Percentiles rank a stretch among this genome's conserved stretches.
phyloP scores from a whole-genome alignment of 2,888 invertebrate species.

The Ophion ellenae region DNA sequence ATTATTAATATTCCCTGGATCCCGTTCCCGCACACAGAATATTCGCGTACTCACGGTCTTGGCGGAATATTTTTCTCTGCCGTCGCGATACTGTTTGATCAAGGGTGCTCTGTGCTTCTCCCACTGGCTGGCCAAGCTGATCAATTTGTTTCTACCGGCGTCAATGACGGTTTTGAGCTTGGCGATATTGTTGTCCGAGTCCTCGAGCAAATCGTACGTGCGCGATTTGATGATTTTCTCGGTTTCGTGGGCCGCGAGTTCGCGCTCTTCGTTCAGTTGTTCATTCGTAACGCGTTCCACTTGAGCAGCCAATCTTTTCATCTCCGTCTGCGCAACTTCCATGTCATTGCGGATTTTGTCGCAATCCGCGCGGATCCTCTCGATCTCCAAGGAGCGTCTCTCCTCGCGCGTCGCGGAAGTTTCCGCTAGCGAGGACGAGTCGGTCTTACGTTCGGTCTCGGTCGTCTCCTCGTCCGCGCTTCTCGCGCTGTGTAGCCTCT shows the following conservation, averaged over 20 bases:
- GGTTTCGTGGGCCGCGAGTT: slow-evolving; percentile 82
- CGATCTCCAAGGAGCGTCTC: slow-evolving; percentile 78
- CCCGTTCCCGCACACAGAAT: not conserved
- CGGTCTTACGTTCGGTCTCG: not conserved
- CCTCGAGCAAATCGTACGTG: slow-evolving; percentile 87
- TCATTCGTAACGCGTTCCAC: slow-evolving; percentile 75
- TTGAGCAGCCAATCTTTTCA: slow-evolving; percentile 78
- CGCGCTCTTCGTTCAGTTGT: slow-evolving; percentile 82
- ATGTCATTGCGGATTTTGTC: slow-evolving; percentile 78
- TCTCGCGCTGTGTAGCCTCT: slow-evolving; percentile 70
- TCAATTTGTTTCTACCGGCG: slow-evolving; percentile 87
- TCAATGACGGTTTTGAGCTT: slow-evolving; percentile 87
- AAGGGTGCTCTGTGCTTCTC: slow-evolving; percentile 89
- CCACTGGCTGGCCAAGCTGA: slow-evolving; percentile 89
- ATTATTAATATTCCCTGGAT: no score
- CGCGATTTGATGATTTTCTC: slow-evolving; percentile 85
- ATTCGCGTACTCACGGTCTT: slow-evolving; percentile 82
- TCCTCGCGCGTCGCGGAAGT: slow-evolving; percentile 66
- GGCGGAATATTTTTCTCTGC: slow-evolving; percentile 81
- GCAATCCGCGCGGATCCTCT: slow-evolving; percentile 80
- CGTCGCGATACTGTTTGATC: slow-evolving; percentile 86
- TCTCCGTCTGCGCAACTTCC: slow-evolving; percentile 78
- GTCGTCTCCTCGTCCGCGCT: slow-evolving; percentile 19
- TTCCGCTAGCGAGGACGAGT: slow-evolving; percentile 34
- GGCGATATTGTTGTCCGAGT: slow-evolving; percentile 86